These are phyloP conservation scores for Drosophila rellima DNA, from an alignment of 2,888 invertebrate genomes.

Conservation along the genomic window DNA sequence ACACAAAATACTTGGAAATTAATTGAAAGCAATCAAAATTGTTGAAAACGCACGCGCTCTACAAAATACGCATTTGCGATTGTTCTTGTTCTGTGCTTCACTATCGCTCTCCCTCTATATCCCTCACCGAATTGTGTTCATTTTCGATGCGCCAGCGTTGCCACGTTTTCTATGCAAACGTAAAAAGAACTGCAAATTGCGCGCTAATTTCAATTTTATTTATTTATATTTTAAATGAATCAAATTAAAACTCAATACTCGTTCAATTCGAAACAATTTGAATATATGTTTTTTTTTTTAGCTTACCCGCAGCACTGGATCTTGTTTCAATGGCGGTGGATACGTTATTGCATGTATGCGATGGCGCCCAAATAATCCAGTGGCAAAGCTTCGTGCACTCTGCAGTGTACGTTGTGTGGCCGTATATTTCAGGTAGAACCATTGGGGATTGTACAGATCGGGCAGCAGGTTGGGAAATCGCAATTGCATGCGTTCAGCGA, in stretches of 20 bases:
- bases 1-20: conserved; percentile 28
- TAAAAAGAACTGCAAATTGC: neutral
- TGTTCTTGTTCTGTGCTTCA: conserved; percentile 30
- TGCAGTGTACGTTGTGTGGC: conserved; percentile 91
- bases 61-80: conserved; percentile 38
- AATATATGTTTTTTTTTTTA: neutral
- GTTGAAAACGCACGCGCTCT: conserved; percentile 43
- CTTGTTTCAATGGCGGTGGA: conserved; percentile 88
- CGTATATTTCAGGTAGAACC: conserved; percentile 90
- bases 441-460: conserved; percentile 87
- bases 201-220: neutral
- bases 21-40: conserved; percentile 18
- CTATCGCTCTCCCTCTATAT: conserved; percentile 9
- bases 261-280: neutral
- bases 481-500: conserved; percentile 91
- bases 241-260: neutral
- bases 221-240: neutral
- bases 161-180: neutral
- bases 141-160: conserved; percentile 3
- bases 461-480: conserved; percentile 89
- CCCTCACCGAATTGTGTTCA: conserved; percentile 10
- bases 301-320: conserved; percentile 90
- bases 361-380: conserved; percentile 91
- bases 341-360: conserved; percentile 88
- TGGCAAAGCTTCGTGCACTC: conserved; percentile 91